These are phyloP conservation scores for Orthosia gracilis DNA, from an alignment of 2,888 invertebrate genomes.

Conservation along the genomic window DNA sequence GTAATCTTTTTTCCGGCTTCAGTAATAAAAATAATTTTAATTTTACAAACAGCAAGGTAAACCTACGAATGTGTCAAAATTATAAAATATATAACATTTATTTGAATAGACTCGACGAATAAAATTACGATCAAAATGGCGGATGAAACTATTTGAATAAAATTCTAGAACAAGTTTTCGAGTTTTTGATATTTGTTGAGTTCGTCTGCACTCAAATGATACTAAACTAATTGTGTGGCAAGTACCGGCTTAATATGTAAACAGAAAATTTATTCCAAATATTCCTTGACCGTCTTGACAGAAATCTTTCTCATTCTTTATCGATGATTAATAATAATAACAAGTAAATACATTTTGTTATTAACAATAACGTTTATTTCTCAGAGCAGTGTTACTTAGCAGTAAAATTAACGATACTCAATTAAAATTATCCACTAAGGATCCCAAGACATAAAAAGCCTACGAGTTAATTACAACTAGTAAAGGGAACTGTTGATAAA, in stretches of 20 bases:
- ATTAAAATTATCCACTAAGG: conserved; percentile 10
- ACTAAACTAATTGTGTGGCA: conserved; percentile 15
- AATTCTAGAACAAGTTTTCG: conserved; percentile 24
- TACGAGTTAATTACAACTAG: conserved; percentile 32
- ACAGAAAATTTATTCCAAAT: not conserved
- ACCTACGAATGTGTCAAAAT: not conserved
- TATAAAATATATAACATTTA: conserved; percentile 12
- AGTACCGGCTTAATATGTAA: not conserved
- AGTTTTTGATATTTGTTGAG: conserved; percentile 18
- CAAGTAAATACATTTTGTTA: not conserved
- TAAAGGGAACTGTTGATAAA: conserved; percentile 38
- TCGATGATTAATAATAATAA: too few relatives aligned
- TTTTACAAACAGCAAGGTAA: not conserved
- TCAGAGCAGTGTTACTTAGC: conserved; percentile 1
- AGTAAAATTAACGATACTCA: conserved; percentile 36
- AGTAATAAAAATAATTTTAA: too few relatives aligned
- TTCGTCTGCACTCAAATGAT: conserved; percentile 8
- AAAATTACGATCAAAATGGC: conserved; percentile 42
- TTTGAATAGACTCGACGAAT: conserved; percentile 24
- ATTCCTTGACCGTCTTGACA: too few relatives aligned
- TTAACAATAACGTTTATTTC: not conserved
- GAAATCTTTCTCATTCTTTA: too few relatives aligned
- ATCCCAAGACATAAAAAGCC: conserved; percentile 27
- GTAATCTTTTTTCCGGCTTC: too few relatives aligned
- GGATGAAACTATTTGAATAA: conserved; percentile 6